Percentiles rank a stretch among this genome's conserved stretches.
Evolutionary conservation across 2,113 vertebrate genomes (phyloP).

Genomic region (Gallinago media): DNA sequence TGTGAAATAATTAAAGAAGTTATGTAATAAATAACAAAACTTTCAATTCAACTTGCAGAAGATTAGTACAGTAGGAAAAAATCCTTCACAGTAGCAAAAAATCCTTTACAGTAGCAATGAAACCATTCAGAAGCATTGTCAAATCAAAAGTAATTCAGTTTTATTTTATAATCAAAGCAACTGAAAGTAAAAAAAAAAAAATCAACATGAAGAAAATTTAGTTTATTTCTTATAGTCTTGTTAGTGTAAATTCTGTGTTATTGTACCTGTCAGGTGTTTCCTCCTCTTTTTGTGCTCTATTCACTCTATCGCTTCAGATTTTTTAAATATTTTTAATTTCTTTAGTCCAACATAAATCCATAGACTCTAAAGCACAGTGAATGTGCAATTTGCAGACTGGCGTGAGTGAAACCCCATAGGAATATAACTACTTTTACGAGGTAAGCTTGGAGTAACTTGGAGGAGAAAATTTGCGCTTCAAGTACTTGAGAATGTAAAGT

Average conservation of each 20-base stretch:
- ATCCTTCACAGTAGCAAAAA: not conserved
- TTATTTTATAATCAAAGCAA: not conserved
- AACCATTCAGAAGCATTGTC: not conserved
- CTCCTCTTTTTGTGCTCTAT: constrained; percentile 63
- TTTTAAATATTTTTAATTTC: not conserved
- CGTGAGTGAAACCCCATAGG: not conserved
- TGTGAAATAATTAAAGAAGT: not conserved
- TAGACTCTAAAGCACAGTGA: constrained; percentile 46
- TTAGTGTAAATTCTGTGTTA: constrained; percentile 6
- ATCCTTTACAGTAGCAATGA: constrained; percentile 6
- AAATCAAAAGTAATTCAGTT: not conserved
- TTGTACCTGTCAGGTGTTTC: constrained; percentile 3
- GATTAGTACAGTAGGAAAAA: not conserved
- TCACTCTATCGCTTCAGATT: not conserved
- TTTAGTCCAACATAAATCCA: constrained; percentile 27
- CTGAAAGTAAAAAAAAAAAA: not conserved
- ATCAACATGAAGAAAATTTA: not conserved
- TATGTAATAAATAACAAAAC: not conserved
- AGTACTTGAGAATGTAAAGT: constrained; percentile 97
- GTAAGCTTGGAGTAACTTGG: constrained; percentile 98
- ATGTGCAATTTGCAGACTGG: constrained; percentile 20
- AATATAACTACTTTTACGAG: constrained; percentile 74
- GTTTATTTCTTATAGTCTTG: constrained; percentile 1
- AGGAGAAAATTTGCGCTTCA: constrained; percentile 96
- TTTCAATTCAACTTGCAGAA: constrained; percentile 11